Conservation (phyloP, 1,140 invertebrate genomes). For the Panulirus ornatus region DNA sequence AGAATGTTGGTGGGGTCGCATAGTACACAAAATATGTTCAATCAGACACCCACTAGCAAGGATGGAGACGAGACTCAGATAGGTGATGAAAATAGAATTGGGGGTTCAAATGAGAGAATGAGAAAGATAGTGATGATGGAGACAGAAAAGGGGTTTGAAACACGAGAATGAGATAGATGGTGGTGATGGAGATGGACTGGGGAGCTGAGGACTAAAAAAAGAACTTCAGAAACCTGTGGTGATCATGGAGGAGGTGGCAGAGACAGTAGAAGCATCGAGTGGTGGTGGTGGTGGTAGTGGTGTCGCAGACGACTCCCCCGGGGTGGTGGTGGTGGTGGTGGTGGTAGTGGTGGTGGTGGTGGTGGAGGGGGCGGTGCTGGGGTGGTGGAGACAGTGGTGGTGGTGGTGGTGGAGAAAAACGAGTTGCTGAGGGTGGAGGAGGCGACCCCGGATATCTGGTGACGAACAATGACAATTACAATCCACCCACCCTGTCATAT, state of each 20-base stretch:
- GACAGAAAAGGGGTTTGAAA: too few species aligned
- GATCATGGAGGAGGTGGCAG: conserved; percentile 10
- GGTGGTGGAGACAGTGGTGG: neutral
- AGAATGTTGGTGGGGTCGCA: too few species aligned
- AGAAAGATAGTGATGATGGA: too few species aligned
- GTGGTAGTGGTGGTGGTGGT: neutral
- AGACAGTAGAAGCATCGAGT: too few species aligned
- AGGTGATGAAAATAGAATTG: too few species aligned
- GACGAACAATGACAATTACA: neutral
- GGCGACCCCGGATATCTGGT: conserved; percentile 15
- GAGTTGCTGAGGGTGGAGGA: conserved; percentile 12
- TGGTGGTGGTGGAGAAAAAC: conserved; percentile 10
- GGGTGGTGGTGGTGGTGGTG: neutral
- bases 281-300: neutral
- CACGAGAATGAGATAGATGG: too few species aligned
- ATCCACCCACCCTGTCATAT: neutral
- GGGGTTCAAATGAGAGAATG: too few species aligned
- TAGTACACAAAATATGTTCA: too few species aligned
- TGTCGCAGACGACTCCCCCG: conserved; percentile 8
- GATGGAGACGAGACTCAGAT: too few species aligned
- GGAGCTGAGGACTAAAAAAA: neutral
- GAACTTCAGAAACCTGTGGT: neutral
- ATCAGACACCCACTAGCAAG: too few species aligned
- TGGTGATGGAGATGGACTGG: too few species aligned
- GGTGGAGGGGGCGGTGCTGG: neutral